Evolutionary conservation across 2,113 vertebrate species (phyloP), one percentile per base, ranked within the genome.

Genomic region (Pelusios castaneus): DNA sequence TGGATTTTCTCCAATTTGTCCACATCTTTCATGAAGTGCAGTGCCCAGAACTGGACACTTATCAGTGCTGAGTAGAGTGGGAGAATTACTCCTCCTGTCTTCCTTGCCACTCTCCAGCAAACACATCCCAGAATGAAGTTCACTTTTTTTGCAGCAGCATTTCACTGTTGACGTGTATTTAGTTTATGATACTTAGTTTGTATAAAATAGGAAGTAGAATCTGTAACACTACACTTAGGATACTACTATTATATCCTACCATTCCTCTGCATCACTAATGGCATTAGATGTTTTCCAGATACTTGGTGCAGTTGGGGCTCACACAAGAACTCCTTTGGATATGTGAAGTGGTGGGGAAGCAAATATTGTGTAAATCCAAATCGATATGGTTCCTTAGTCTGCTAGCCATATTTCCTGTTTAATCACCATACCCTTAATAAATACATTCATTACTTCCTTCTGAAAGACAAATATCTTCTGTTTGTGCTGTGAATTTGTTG

Each of bases 401-500:
- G n/a, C n/a, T n/a, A n/a, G 22, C 34, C 41, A 4, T 0, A 0
- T 55, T 76, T 91, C 85, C 55, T 43, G 43, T 52, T 81, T 0
- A 70, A 29, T 84, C 41, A 58, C 63, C 17, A 0, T 2, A 1
- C 63, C 77, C 7, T 0, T 19, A 13, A 11, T 80, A 4, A 60
- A 3, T 51, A 34, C 75, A n/a, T 14, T 16, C 70, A 54, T 4
- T 79, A 43, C 78, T 4, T 91, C n/a, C 47, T 1, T 81, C 67
- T 79, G 70, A 31, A 76, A 76, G 8, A 0, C 25, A 63, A 2
- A 47, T 13, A 41, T 89, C 54, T 13, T 92, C 2, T 38, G 87
- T 43, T 14, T 86, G 13, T 79, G 5, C 58, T 0, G 22, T 14
- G 27, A 45, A 22, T 60, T 82, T 29, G n/a, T 43, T 5, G 0